Base-by-base conservation (phyloP, 1,140 invertebrate species). In the Ruditapes philippinarum region DNA sequence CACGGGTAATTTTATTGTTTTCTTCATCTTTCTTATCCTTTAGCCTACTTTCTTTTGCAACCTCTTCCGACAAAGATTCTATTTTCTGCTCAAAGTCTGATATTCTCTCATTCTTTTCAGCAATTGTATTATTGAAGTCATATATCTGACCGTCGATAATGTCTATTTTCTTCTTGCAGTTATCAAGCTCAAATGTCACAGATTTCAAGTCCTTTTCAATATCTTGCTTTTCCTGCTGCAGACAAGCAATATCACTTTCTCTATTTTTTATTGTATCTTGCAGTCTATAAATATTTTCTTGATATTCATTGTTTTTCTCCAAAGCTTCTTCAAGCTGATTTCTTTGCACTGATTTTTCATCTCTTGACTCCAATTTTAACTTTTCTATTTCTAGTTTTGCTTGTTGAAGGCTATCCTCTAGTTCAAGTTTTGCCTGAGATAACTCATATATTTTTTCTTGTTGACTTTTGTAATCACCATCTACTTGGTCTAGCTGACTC, bases 401-500 rank as follows among this genome's bases (percentile, higher is more conserved):
- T 25, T 89, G 79, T 45, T 89, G 79, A 28, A 83, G 38, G 3
- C 38, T 49, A 12, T 28, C 40, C 38, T 82, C 70, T 22, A 89
- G 36, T 14, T 65, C 87, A 17, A 54, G 68, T 57, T 62, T 83
- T 33, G 65, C 78, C 28, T 17, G 11, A 25, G 38, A 54, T 36
- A 89, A 36, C 33, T 57, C 60, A 45, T 74, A 33, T 1, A 82
- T 62, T 62, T 89, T 51, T 28, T 83, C 78, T 42, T 89, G 42
- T 42, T 68, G 70, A 28, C 9, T 57, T 31, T 89, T 82, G 36
- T 73, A 82, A 60, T 73, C 45, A 31, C 12, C 51, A 25, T 74
- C 79, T 14, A 76, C 68, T 49, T 82, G 76, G 60, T 89, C 79
- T 11, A 89, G 22, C 54, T 89, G 87, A 28, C 36, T 45, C 40